Base-by-base conservation (phyloP, 2,888 invertebrate genomes). In the Drosophila neutralis region DNA sequence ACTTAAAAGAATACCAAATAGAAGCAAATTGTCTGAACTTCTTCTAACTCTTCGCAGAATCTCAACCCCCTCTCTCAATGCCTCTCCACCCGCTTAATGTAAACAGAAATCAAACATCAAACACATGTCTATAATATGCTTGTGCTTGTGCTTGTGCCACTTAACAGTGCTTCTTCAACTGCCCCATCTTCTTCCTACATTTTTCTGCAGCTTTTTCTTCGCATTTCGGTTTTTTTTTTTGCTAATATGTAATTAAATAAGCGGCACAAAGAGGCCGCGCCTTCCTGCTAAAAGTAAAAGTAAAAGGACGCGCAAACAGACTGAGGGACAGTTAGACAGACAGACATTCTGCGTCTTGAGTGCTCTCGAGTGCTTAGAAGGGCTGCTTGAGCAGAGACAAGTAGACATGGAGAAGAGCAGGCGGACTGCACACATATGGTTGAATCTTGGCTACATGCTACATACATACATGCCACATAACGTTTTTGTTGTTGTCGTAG, bases 161-260 rank as follows among this genome's bases (percentile, higher is more conserved):
- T 77, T 77, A 71, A 45, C 60, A 68, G 57, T 56, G 29, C 52
- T 40, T 36, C 49, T 52, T 49, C 74, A 65, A 38, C 58, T 64
- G 59, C 52, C 63, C 57, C 69, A 49, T 33, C 42, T 49, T 62
- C 51, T 73, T 53, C 8, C 15, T 11, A 36, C 35, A 35, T 15
- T 57, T 63, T 54, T 42, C 38, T 56, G 63, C 42, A 24, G 29
- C 48, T 36, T 42, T 48, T 65, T 24, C 53, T 18, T 36, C 8
- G 13, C 33, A 24, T 45, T 60, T 24, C 6, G 7, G 7, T 4
- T 13, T 13, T 57, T 27, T 36, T 58, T 40, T 33, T 69, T 73
- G 82, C 89, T 85, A 85, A 85, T 85, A 86, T 85, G 89, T 88
- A 88, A 85, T 85, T 85, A 85, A 85, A 88, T 85, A 83, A 86